Base-by-base conservation (phyloP, 2,113 vertebrate genomes). In the Misgurnus mizolepis region DNA sequence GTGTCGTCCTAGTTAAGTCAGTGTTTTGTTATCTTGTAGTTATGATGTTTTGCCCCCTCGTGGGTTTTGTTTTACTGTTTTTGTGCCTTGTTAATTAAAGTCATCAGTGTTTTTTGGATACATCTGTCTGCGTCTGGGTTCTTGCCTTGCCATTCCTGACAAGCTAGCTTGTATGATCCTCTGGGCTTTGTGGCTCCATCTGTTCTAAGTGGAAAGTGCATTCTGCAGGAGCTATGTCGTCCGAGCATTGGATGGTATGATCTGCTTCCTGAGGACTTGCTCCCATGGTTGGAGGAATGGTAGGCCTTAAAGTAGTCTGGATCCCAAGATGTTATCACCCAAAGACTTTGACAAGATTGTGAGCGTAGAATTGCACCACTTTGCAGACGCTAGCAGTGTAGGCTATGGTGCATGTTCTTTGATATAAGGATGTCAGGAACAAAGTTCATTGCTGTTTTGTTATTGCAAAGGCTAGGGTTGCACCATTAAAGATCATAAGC, bases 271-370 rank as follows among this genome's bases (percentile, higher is more conserved):
- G 40, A 45, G 9, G 40, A 76, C 5, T 15, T 82, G 27, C 4
- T 18, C 2, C 56, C 69, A 75, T 40, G 7, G 65, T 82, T 70
- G 80, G 83, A 81, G 49, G 56, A 73, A 2, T 85, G 83, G 65
- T 74, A 27, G 58, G 55, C 53, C 79, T 18, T 53, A 74, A 17
- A 62, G 15, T 7, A 1, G 68, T 3, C 55, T 75, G 18, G 47
- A 84, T 47, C 45, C 45, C 45, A 47, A 71, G 80, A 77, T 85
- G 80, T 45, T 78, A 76, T 17, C 80, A 82, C 15, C 76, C 61
- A 39, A 14, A 74, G 47, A 43, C 27, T 81, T 84, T 14, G 2
- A 27, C 6, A 76, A 67, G 7, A 82, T 71, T 47, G 45, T 47
- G 8, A 60, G 50, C 45, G 18, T 45, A 17, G 76, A 85, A 15